Percentiles rank a stretch among this genome's conserved stretches.
Conservation (phyloP, 2,797 vertebrate genomes). For the Silurus lanzhouensis region DNA sequence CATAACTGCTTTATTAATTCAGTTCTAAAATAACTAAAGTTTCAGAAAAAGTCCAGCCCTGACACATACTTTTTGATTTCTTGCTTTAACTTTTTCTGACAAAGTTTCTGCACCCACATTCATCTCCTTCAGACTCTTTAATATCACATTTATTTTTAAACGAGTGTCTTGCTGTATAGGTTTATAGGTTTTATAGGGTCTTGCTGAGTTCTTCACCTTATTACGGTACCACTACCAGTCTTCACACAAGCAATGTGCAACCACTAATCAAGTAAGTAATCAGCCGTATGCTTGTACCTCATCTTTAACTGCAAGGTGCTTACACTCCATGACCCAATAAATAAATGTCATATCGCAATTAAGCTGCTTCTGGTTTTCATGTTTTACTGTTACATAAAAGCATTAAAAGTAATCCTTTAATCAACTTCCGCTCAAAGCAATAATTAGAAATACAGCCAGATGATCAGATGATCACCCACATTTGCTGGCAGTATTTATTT, state of each 20-base stretch:
- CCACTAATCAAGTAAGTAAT: neutral
- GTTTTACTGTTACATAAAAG: neutral
- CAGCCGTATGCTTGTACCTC: neutral
- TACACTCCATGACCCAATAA: neutral
- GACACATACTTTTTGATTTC: neutral
- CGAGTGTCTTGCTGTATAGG: neutral
- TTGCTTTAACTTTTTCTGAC: neutral
- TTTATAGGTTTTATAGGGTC: no score
- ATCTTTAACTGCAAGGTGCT: neutral
- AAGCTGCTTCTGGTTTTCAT: neutral
- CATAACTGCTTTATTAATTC: neutral
- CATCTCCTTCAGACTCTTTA: neutral
- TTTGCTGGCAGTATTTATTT: neutral
- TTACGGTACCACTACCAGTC: neutral
- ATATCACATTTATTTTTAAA: neutral
- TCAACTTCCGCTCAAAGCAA: neutral
- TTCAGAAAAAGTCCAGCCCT: neutral
- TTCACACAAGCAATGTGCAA: neutral
- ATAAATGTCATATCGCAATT: neutral
- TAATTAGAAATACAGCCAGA: neutral
- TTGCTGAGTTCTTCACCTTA: neutral
- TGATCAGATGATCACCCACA: neutral
- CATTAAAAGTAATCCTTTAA: constrained; percentile 11
- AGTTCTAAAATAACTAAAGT: neutral
- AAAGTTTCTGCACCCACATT: neutral